Evolutionary conservation across 2,888 invertebrate species (phyloP).

Genomic region (Acleris emargana): DNA sequence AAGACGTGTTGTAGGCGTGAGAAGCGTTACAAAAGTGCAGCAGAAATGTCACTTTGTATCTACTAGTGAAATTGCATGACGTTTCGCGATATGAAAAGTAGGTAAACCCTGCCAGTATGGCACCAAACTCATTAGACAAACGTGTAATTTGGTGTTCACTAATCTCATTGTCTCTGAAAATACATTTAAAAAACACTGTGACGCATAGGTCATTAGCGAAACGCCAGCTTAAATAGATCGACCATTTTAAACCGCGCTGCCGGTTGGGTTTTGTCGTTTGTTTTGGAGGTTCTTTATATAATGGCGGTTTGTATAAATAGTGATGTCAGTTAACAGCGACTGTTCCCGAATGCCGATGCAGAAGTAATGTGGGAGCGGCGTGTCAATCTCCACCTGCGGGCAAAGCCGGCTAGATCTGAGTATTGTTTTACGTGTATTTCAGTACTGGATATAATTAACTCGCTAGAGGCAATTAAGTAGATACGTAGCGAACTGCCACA

Average conservation of each 20-base stretch:
- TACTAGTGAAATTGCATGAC: neutral
- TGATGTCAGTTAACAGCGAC: constrained; percentile 35
- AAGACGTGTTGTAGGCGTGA: too few species aligned
- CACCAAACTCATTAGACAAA: constrained; percentile 21
- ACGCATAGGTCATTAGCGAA: constrained; percentile 36
- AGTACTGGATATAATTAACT: constrained; percentile 29
- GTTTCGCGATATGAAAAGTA: neutral
- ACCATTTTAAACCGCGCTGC: constrained; percentile 22
- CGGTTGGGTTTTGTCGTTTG: neutral
- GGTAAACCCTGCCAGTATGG: constrained; percentile 7
- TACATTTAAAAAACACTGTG: constrained; percentile 30
- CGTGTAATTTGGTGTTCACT: constrained; percentile 20
- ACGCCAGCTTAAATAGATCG: constrained; percentile 35
- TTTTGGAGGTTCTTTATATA: constrained; percentile 18
- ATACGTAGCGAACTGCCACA: constrained; percentile 12
- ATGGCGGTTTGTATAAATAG: constrained; percentile 33
- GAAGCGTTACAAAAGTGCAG: too few species aligned
- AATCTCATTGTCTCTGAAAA: constrained; percentile 31
- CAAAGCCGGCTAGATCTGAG: constrained; percentile 31
- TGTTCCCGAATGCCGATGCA: constrained; percentile 36
- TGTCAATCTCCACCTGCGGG: constrained; percentile 34
- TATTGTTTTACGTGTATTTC: constrained; percentile 34
- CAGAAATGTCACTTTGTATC: neutral
- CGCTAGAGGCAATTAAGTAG: neutral
- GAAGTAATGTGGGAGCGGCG: constrained; percentile 34